These are phyloP conservation scores for Erethizon dorsatum DNA, from an alignment of 2,797 vertebrate genomes.

Conservation along the genomic window DNA sequence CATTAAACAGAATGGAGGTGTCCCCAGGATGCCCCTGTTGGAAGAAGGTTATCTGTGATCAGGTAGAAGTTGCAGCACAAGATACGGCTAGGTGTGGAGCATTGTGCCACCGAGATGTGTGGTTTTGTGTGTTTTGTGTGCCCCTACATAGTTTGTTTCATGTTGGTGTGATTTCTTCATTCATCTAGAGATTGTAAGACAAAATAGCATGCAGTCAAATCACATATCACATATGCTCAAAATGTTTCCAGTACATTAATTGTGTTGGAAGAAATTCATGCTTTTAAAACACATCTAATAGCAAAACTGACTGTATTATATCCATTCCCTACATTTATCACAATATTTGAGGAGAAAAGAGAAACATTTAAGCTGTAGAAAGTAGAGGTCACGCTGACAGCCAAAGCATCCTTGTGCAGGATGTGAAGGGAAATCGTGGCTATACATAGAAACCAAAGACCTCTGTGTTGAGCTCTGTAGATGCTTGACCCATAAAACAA, in stretches of 20 bases:
- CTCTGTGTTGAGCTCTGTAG: slow-evolving; percentile 66
- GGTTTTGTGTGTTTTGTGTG: not conserved
- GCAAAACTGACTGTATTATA: not conserved
- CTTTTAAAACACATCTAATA: not conserved
- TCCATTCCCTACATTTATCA: not conserved
- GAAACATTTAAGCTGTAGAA: not conserved
- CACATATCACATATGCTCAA: not conserved
- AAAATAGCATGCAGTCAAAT: not conserved
- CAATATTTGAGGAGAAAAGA: not conserved
- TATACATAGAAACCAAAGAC: slow-evolving; percentile 61
- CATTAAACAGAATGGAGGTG: not conserved
- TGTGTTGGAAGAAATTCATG: not conserved
- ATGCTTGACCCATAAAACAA: not conserved
- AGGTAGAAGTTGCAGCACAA: not conserved
- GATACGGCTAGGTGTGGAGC: rapidly evolving
- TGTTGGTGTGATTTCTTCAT: not conserved
- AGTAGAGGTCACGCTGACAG: not conserved
- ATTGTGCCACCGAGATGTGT: rapidly evolving
- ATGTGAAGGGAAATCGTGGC: not conserved
- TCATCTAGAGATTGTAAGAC: not conserved
- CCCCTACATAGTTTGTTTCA: not conserved
- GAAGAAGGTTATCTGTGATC: not conserved
- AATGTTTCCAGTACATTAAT: not conserved
- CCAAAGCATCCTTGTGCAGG: not conserved
- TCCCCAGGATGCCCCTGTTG: not conserved